These are phyloP conservation scores for Diglossa cyanea DNA, from an alignment of 2,797 vertebrate species.

Conservation along the genomic window DNA sequence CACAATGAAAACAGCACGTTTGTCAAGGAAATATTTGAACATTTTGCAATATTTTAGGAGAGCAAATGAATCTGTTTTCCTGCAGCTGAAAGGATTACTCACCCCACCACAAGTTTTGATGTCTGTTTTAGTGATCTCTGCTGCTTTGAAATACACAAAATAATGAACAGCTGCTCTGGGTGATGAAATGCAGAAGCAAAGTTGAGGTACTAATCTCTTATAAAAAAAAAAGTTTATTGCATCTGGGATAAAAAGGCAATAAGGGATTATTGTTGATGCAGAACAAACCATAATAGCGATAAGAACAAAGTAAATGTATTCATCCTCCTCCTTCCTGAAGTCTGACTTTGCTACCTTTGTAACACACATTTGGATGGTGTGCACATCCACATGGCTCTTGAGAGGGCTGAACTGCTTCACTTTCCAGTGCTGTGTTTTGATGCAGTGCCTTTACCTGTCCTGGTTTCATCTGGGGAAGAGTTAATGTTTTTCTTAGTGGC, in stretches of 20 bases:
- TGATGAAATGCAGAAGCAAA: slow-evolving; percentile 54
- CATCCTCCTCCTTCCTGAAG: neutral
- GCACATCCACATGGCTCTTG: neutral
- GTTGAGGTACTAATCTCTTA: slow-evolving; percentile 1
- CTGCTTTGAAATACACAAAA: slow-evolving; percentile 29
- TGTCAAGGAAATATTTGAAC: slow-evolving; percentile 21
- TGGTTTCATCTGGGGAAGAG: neutral
- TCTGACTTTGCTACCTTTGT: neutral
- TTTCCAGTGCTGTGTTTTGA: neutral
- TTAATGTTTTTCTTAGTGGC: neutral
- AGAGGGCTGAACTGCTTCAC: neutral
- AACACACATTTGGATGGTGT: neutral
- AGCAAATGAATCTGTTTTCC: slow-evolving; percentile 47
- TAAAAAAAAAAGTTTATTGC: neutral
- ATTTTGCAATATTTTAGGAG: slow-evolving; percentile 18
- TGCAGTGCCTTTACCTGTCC: neutral
- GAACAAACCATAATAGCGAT: neutral
- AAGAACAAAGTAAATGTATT: neutral
- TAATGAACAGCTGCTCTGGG: slow-evolving; percentile 33
- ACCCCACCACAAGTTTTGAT: neutral
- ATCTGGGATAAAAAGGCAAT: neutral
- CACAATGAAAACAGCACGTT: neutral
- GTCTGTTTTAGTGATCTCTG: slow-evolving; percentile 35
- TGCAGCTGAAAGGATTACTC: neutral
- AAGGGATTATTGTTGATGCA: neutral